Base-by-base conservation (phyloP, 2,888 invertebrate genomes). In the Melieria picta region DNA sequence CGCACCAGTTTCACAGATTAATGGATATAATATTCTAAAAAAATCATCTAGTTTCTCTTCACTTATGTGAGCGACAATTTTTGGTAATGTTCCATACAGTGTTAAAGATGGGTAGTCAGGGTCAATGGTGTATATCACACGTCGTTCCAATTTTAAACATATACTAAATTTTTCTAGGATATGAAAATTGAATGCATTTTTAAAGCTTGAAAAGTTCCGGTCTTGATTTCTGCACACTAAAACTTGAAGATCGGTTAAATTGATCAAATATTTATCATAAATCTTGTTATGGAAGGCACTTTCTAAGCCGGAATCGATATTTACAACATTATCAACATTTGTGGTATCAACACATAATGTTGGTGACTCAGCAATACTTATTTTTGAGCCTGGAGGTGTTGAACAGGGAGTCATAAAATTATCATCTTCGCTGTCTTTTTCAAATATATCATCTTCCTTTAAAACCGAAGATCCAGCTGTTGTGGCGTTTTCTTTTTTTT, bases 171-270 rank as follows among this genome's bases (percentile, higher is more conserved):
- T 89, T 82, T 96, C 95, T 50, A 98, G 88, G 46, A 98, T 90
- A 82, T 98, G 97, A 78, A 97, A 88, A 65, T 92, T 91, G 0
- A 96, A 96, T 10, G 94, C 93, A 55, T 93, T 93, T 84, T 94
- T 93, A 42, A 93, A 90, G 80, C 95, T 93, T 4, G 96, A 96
- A 82, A 94, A 94, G 80, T 93, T 92, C 94, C 95, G 94, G 83
- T 97, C 97, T 76, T 93, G 93, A 50, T 93, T 93, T 84, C 93
- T 93, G 1, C 96, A 96, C 64, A 97, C 94, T 77, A 98, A 87
- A 66, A 98, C 92, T 88, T 98, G 96, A 77, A 93, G 87, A 80
- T 96, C 95, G 65, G 93, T 93, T 77, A 96, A 88, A 83, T 94
- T 93, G 63, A 96, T 90, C 56, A 90, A 90, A 81, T 93, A 96